phyloP scores from a whole-genome alignment of 2,888 invertebrate genomes.

The Taenaris catops region DNA sequence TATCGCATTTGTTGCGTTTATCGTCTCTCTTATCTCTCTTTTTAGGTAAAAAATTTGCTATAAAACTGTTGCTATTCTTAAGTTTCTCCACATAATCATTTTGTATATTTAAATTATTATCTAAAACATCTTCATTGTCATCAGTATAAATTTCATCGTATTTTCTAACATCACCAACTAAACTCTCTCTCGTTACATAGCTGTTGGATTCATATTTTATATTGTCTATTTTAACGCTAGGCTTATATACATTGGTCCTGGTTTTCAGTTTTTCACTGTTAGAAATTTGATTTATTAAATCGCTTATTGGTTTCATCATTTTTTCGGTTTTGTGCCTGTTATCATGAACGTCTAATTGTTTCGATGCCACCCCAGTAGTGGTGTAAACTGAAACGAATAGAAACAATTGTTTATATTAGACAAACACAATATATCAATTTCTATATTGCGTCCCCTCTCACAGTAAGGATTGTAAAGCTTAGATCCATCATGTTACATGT shows the following conservation, averaged over 20 bases:
- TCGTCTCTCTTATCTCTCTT: constrained; percentile 40
- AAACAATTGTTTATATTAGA: too few relatives aligned
- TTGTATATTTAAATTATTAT: constrained; percentile 33
- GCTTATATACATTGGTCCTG: constrained; percentile 36
- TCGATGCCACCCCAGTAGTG: constrained; percentile 41
- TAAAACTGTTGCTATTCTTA: constrained; percentile 19
- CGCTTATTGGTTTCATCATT: constrained; percentile 27
- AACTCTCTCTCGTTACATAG: constrained; percentile 19
- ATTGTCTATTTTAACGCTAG: constrained; percentile 24
- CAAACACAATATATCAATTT: too few relatives aligned
- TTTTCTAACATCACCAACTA: constrained; percentile 23
- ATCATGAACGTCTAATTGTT: constrained; percentile 52
- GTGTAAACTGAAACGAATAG: constrained; percentile 59
- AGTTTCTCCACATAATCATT: constrained; percentile 31
- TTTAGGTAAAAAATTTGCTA: constrained; percentile 23
- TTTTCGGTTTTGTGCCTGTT: constrained; percentile 24
- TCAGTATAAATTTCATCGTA: constrained; percentile 36
- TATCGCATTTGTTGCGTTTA: constrained; percentile 39
- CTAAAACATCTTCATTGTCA: constrained; percentile 29
- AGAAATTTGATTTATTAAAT: constrained; percentile 30
- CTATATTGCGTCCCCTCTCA: too few relatives aligned
- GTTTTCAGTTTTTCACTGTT: constrained; percentile 29
- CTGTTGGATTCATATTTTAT: constrained; percentile 23
- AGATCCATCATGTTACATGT: too few relatives aligned
- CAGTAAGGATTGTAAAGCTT: too few relatives aligned